phyloP scores from a whole-genome alignment of 2,888 invertebrate genomes.

The Corythucha ciliata region DNA sequence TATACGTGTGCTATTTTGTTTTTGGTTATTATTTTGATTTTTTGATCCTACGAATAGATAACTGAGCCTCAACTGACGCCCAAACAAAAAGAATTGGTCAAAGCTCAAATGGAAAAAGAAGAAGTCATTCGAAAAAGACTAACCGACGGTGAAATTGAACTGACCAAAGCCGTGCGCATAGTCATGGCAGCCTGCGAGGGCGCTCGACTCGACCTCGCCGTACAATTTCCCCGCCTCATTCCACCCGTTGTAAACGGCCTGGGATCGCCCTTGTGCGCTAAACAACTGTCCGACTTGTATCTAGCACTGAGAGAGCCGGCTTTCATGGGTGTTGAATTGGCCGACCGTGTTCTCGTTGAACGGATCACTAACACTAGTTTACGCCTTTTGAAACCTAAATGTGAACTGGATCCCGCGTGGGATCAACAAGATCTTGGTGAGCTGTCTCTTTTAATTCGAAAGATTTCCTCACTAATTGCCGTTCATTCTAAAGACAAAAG shows the following conservation, averaged over 20 bases:
- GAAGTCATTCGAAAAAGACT: constrained; percentile 62
- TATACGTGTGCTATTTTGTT: neutral
- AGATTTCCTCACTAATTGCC: neutral
- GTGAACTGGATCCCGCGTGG: constrained; percentile 70
- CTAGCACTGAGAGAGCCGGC: constrained; percentile 51
- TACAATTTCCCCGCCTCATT: constrained; percentile 49
- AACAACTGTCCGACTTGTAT: constrained; percentile 53
- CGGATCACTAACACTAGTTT: constrained; percentile 63
- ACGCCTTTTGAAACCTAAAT: constrained; percentile 66
- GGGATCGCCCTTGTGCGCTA: constrained; percentile 69
- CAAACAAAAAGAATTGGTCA: constrained; percentile 87
- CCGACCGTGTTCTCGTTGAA: constrained; percentile 45
- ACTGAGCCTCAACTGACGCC: constrained; percentile 58
- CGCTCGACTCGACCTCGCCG: constrained; percentile 29
- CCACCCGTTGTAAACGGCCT: constrained; percentile 54
- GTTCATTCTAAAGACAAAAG: constrained; percentile 26
- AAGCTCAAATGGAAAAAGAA: constrained; percentile 78
- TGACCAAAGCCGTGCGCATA: constrained; percentile 38
- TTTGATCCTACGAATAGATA: constrained; percentile 16
- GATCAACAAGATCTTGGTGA: constrained; percentile 49
- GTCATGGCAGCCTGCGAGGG: constrained; percentile 45
- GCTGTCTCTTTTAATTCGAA: constrained; percentile 5
- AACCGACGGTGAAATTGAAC: constrained; percentile 11
- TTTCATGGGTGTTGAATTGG: constrained; percentile 39
- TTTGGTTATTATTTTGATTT: neutral